These are phyloP conservation scores for Macquaria ambigua DNA, from an alignment of 2,113 vertebrate genomes.

Conservation along the genomic window DNA sequence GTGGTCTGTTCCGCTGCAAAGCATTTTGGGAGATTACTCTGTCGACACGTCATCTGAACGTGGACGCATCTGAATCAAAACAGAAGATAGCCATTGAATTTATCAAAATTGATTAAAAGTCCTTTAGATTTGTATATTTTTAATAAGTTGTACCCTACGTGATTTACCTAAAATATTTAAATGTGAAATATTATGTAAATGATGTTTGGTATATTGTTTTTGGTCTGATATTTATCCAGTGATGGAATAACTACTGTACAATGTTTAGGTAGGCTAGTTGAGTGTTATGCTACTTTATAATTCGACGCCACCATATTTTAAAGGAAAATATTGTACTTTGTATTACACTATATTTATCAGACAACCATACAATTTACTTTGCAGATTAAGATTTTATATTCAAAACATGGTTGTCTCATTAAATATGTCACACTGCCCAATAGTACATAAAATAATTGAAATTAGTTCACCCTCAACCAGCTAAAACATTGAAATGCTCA, in stretches of 20 bases:
- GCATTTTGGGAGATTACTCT: conserved; percentile 58
- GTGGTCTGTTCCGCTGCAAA: conserved; percentile 30
- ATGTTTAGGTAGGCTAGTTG: neutral
- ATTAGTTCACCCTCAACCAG: neutral
- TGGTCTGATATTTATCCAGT: neutral
- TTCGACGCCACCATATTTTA: neutral
- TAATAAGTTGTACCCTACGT: neutral
- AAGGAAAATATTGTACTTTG: neutral
- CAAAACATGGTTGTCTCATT: neutral
- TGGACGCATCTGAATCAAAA: neutral
- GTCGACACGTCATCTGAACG: conserved; percentile 73
- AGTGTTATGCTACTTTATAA: neutral
- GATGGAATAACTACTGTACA: neutral
- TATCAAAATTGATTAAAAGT: neutral
- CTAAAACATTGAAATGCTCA: neutral
- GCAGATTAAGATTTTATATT: neutral
- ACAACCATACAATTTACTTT: neutral
- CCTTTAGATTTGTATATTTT: neutral
- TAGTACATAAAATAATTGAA: neutral
- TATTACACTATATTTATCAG: neutral
- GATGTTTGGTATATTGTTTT: neutral
- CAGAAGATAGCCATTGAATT: too few species aligned
- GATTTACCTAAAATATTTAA: neutral
- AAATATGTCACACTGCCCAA: neutral
- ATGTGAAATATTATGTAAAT: too few species aligned